These are phyloP conservation scores for Pseudorasbora parva DNA, from an alignment of 2,113 vertebrate species.

Conservation along the genomic window DNA sequence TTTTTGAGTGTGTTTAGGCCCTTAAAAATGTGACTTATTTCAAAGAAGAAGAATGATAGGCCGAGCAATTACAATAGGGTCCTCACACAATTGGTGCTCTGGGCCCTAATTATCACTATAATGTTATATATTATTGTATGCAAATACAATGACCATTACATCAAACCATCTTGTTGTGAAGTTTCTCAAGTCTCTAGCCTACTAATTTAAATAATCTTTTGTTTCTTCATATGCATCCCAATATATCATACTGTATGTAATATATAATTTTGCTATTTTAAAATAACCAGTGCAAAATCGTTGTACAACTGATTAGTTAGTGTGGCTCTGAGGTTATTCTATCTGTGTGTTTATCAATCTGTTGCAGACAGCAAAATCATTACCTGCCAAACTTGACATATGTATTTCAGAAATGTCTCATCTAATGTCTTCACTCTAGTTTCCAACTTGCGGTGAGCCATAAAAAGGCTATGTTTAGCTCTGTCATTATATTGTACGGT, in stretches of 20 bases:
- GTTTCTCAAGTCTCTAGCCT: background rate
- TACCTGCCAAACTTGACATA: background rate
- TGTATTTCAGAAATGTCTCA: background rate
- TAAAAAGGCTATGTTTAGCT: background rate
- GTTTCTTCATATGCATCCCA: background rate
- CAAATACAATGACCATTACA: background rate
- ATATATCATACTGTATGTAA: background rate
- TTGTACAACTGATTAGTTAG: background rate
- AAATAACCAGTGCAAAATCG: background rate
- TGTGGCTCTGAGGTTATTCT: background rate
- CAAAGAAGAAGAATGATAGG: too few species aligned
- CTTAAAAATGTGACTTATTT: too few species aligned
- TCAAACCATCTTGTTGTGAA: background rate
- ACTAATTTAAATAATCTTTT: background rate
- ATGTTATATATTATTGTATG: too few species aligned
- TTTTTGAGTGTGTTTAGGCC: too few species aligned
- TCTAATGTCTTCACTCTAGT: background rate
- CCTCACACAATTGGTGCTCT: too few species aligned
- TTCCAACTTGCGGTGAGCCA: background rate
- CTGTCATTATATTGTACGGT: background rate
- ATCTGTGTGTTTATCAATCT: background rate
- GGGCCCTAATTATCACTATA: too few species aligned
- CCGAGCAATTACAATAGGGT: too few species aligned
- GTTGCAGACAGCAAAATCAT: background rate
- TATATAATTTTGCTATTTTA: background rate